Evolutionary conservation across 2,113 vertebrate genomes (phyloP), one percentile per base, ranked within the genome.

Genomic region (Collichthys lucidus): DNA sequence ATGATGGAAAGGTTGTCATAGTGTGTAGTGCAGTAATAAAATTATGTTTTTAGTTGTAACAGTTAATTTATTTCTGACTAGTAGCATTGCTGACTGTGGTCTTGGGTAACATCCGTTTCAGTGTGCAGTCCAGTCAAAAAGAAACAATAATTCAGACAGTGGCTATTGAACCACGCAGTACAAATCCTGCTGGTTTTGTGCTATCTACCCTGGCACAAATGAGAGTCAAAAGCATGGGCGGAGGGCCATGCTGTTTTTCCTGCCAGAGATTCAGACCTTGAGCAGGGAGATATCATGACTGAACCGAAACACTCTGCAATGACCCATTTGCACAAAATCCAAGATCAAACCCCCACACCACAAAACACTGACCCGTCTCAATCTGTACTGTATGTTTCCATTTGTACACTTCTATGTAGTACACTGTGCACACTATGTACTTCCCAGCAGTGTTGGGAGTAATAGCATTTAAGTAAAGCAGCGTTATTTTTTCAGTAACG

Each of bases 141-240:
- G 72, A 76, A 81, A 81, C 78, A 64, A 75, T 10, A 59, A 55
- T 42, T 65, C 66, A 72, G 60, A 81, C 31, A 2, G 46, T 88
- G 79, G 77, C 64, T 83, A 29, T 35, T 71, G 57, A 74, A 71
- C 42, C 31, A 26, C 26, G 65, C 55, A 31, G 59, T 65, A 50
- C 40, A 80, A 78, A 84, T 52, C 83, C 83, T 86, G 77, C 84
- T 82, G 86, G 77, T 79, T 82, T 61, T 55, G 50, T 79, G 47
- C 63, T 77, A 76, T 88, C 83, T 90, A 74, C 60, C 63, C 72
- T 80, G 79, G 79, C 77, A 88, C 79, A 68, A 79, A 84, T 61
- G 56, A 59, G 77, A 88, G 87, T 90, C 77, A 77, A 86, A 86
- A 65, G 73, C 60, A 81, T 67, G 63, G 76, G 79, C 80, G 22